A percentile compares a stretch with the other conserved stretches of the same genome.
Evolutionary conservation across 2,888 invertebrate genomes (phyloP).

Genomic region (Polietes domitor): DNA sequence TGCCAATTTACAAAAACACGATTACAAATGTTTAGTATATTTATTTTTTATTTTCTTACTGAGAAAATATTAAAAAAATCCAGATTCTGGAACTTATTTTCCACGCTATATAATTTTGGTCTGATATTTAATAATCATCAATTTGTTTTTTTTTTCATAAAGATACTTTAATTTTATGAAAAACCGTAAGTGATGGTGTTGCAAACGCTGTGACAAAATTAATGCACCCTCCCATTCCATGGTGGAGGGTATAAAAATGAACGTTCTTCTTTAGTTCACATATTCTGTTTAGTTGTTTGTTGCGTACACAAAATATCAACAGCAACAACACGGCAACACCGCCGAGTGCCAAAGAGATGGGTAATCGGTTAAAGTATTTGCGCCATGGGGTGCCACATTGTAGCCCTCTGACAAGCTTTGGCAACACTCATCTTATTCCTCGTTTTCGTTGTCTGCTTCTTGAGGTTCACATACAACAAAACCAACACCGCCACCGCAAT

Average conservation of each 20-base stretch:
- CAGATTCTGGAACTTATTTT: too few species aligned
- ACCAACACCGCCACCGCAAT: slow-evolving; percentile 56
- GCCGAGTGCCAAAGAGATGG: slow-evolving; percentile 67
- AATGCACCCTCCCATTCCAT: not conserved
- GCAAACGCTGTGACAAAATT: not conserved
- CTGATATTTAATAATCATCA: too few species aligned
- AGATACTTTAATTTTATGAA: slow-evolving; percentile 51
- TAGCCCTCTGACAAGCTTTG: slow-evolving; percentile 66
- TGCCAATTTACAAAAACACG: too few species aligned
- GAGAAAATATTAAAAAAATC: too few species aligned
- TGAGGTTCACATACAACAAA: slow-evolving; percentile 20
- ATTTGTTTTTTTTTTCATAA: too few species aligned
- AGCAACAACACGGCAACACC: slow-evolving; percentile 54
- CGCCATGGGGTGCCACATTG: slow-evolving; percentile 71
- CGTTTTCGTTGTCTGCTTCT: not conserved
- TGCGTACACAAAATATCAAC: slow-evolving; percentile 65
- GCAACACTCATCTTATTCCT: slow-evolving; percentile 59
- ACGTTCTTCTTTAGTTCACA: slow-evolving; percentile 27
- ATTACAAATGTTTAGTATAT: too few species aligned
- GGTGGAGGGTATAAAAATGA: not conserved
- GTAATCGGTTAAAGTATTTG: slow-evolving; percentile 71
- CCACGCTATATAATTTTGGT: too few species aligned
- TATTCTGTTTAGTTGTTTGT: slow-evolving; percentile 49
- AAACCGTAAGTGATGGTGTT: slow-evolving; percentile 47
- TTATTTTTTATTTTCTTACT: too few species aligned